Evolutionary conservation across 2,113 vertebrate genomes (phyloP).

Genomic region (Callopanchax toddi): DNA sequence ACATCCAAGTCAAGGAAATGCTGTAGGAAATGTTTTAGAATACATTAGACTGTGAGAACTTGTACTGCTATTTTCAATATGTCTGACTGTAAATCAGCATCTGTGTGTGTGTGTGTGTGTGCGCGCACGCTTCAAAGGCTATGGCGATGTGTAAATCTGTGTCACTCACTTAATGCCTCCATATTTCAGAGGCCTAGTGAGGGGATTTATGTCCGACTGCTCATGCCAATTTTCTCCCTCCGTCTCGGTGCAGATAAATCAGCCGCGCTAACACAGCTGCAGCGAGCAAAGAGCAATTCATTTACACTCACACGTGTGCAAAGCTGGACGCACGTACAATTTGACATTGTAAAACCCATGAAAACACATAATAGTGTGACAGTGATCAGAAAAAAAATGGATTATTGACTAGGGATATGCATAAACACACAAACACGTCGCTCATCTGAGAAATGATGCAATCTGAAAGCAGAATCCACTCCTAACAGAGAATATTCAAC

Average conservation of each 20-base stretch:
- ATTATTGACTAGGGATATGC: constrained; percentile 39
- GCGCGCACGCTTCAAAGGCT: constrained; percentile 47
- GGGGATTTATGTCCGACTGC: constrained; percentile 73
- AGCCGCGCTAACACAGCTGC: constrained; percentile 70
- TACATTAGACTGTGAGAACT: constrained; percentile 31
- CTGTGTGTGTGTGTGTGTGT: constrained; percentile 11
- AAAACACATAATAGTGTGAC: constrained; percentile 37
- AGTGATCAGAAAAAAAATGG: constrained; percentile 30
- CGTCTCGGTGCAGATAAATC: constrained; percentile 73
- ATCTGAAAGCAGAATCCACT: neutral
- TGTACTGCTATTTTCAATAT: constrained; percentile 41
- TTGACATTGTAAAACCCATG: constrained; percentile 42
- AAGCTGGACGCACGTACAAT: constrained; percentile 20
- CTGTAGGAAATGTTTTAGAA: constrained; percentile 9
- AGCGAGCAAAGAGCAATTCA: constrained; percentile 39
- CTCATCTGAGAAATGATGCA: constrained; percentile 3
- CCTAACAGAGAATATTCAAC: neutral
- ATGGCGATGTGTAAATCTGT: constrained; percentile 74
- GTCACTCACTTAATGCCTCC: constrained; percentile 73
- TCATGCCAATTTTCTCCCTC: constrained; percentile 76
- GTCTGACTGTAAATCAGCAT: constrained; percentile 40
- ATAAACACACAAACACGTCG: constrained; percentile 20
- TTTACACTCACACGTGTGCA: constrained; percentile 7
- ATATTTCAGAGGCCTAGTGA: constrained; percentile 76
- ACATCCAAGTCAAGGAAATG: constrained; percentile 12